Conservation (phyloP, 1,140 invertebrate species). For the Chrysomallon squamiferum region DNA sequence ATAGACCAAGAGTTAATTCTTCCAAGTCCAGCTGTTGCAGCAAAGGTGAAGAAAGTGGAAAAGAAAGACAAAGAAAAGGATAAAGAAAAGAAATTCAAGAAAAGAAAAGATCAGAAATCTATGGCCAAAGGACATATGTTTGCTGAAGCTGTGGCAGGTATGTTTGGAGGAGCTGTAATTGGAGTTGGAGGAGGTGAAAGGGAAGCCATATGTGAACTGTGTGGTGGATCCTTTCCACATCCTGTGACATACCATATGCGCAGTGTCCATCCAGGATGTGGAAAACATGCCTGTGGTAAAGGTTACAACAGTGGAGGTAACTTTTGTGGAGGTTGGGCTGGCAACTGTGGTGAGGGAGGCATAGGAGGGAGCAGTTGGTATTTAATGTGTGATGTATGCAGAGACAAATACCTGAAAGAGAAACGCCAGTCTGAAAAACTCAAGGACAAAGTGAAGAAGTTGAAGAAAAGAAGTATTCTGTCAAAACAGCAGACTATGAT, state of each 20-base stretch:
- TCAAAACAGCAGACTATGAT: slow-evolving; percentile 47
- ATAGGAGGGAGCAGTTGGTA: slow-evolving; percentile 88
- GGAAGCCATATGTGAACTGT: slow-evolving; percentile 85
- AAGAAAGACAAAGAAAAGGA: slow-evolving; percentile 62
- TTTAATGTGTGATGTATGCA: slow-evolving; percentile 86
- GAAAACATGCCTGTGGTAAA: slow-evolving; percentile 82
- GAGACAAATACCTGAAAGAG: slow-evolving; percentile 79
- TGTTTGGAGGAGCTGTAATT: slow-evolving; percentile 37
- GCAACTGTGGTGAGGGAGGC: slow-evolving; percentile 87
- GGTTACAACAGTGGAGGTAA: slow-evolving; percentile 87
- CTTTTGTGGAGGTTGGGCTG: slow-evolving; percentile 86
- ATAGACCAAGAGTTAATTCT: slow-evolving; percentile 69
- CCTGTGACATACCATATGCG: slow-evolving; percentile 93
- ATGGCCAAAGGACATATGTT: slow-evolving; percentile 60
- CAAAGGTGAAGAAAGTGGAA: slow-evolving; percentile 65
- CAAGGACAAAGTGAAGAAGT: slow-evolving; percentile 60
- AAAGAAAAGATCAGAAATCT: slow-evolving; percentile 65
- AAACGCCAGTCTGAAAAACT: slow-evolving; percentile 63
- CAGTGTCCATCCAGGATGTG: slow-evolving; percentile 87
- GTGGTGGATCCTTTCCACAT: slow-evolving; percentile 75
- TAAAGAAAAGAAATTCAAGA: slow-evolving; percentile 57
- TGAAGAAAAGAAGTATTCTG: slow-evolving; percentile 50
- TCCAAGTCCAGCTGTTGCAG: slow-evolving; percentile 59
- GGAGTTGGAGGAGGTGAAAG: slow-evolving; percentile 56
- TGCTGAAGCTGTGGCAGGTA: slow-evolving; percentile 44